Evolutionary conservation across 2,113 vertebrate species (phyloP).

Genomic region (Terrapene triunguis): DNA sequence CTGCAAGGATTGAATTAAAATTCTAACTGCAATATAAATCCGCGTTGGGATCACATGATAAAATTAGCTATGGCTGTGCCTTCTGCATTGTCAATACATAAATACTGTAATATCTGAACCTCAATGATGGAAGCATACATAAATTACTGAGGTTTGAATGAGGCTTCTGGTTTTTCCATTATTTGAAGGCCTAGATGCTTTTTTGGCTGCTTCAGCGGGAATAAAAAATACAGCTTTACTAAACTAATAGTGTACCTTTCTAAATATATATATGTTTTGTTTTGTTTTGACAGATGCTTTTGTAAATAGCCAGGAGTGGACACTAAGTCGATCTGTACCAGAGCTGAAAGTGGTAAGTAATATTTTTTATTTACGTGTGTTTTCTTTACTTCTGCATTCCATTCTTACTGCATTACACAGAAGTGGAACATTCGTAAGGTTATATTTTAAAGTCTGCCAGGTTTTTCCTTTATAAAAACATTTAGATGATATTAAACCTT

Average conservation of each 20-base stretch:
- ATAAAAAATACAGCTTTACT: background rate
- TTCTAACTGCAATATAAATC: background rate
- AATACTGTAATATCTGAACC: background rate
- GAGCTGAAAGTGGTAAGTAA: constrained; percentile 99
- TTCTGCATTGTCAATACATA: background rate
- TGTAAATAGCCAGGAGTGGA: constrained; percentile 99
- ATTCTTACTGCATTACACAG: background rate
- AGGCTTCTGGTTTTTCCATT: background rate
- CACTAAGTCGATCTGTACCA: constrained; percentile 92
- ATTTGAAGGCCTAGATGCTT: background rate
- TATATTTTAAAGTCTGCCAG: background rate
- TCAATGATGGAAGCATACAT: no score
- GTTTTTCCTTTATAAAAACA: rapidly evolving
- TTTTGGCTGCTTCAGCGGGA: background rate
- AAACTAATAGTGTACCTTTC: rapidly evolving
- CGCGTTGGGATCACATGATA: background rate
- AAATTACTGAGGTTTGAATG: background rate
- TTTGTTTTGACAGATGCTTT: constrained; percentile 92
- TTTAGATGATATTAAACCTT: background rate
- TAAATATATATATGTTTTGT: background rate
- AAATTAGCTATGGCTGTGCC: background rate
- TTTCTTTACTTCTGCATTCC: background rate
- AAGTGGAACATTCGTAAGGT: background rate
- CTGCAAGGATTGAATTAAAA: background rate
- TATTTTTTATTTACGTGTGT: background rate